These are phyloP conservation scores for Andrena bucephala DNA, from an alignment of 2,888 invertebrate genomes.

Conservation along the genomic window DNA sequence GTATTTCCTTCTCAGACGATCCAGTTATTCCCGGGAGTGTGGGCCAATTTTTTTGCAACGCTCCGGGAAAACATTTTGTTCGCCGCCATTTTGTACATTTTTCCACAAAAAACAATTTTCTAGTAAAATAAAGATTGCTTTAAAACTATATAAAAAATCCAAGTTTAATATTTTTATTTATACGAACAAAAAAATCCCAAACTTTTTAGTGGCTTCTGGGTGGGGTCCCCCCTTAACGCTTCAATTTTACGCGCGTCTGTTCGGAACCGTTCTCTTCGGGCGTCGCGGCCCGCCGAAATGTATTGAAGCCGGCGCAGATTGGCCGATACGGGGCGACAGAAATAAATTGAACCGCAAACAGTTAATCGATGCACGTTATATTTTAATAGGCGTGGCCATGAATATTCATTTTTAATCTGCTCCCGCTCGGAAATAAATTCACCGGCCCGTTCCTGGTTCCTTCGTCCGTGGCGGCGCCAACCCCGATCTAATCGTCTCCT, in stretches of 20 bases:
- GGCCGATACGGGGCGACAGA: slow-evolving; percentile 21
- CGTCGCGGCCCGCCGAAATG: not conserved
- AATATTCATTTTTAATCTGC: slow-evolving; percentile 61
- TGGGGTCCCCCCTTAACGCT: not conserved
- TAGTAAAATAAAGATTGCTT: no score
- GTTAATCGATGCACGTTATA: slow-evolving; percentile 56
- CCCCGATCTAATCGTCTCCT: slow-evolving; percentile 50
- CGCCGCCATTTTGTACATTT: no score
- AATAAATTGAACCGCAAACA: slow-evolving; percentile 45
- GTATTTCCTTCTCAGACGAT: no score
- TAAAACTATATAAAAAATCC: no score
- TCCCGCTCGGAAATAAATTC: slow-evolving; percentile 13
- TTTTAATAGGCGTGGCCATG: slow-evolving; percentile 60
- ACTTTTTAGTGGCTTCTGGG: no score
- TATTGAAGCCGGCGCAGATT: not conserved
- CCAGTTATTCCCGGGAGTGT: no score
- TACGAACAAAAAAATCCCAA: no score
- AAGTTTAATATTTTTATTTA: no score
- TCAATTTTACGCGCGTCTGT: slow-evolving; percentile 3
- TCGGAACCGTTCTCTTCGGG: not conserved
- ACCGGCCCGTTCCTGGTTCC: not conserved
- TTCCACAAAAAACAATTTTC: no score
- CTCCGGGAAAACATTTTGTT: no score
- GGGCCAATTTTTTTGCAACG: no score
- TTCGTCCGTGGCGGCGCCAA: slow-evolving; percentile 5